These are phyloP conservation scores for Cryptoprocta ferox DNA, from an alignment of 2,797 vertebrate genomes.

Conservation along the genomic window DNA sequence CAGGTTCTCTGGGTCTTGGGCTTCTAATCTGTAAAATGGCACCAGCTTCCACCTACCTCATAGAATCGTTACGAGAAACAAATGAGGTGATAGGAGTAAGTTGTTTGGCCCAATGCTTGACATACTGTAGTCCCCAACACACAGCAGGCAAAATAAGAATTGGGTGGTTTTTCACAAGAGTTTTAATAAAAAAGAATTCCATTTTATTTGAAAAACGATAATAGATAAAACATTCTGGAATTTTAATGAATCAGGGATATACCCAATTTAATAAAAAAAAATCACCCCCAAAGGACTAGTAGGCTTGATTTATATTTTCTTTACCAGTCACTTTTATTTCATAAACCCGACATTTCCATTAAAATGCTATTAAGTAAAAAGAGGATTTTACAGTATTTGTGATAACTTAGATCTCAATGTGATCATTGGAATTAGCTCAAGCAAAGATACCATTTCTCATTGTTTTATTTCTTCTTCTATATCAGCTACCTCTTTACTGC, in stretches of 20 bases:
- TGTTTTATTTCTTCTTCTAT: neutral
- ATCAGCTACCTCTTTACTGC: constrained; percentile 24
- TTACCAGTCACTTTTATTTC: constrained; percentile 72
- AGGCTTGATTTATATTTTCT: constrained; percentile 73
- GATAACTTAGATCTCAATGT: constrained; percentile 49
- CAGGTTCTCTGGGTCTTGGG: neutral
- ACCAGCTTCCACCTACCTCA: neutral
- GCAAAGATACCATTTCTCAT: constrained; percentile 41
- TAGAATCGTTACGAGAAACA: neutral
- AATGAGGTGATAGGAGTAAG: neutral
- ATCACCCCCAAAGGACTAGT: constrained; percentile 54
- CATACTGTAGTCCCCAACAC: neutral
- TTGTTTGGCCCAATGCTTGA: neutral
- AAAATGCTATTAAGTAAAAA: constrained; percentile 75
- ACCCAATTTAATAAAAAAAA: constrained; percentile 63
- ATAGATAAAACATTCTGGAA: constrained; percentile 55
- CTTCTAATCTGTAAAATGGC: neutral
- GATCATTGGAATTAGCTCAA: constrained; percentile 66
- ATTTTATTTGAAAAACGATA: constrained; percentile 65
- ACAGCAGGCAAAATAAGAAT: constrained; percentile 8
- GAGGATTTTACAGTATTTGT: constrained; percentile 57
- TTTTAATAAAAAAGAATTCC: constrained; percentile 63
- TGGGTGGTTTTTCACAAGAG: neutral
- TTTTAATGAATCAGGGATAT: constrained; percentile 67
- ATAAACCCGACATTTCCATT: constrained; percentile 65